Evolutionary conservation across 2,888 invertebrate genomes (phyloP).

Genomic region (Campopleginae sp.): DNA sequence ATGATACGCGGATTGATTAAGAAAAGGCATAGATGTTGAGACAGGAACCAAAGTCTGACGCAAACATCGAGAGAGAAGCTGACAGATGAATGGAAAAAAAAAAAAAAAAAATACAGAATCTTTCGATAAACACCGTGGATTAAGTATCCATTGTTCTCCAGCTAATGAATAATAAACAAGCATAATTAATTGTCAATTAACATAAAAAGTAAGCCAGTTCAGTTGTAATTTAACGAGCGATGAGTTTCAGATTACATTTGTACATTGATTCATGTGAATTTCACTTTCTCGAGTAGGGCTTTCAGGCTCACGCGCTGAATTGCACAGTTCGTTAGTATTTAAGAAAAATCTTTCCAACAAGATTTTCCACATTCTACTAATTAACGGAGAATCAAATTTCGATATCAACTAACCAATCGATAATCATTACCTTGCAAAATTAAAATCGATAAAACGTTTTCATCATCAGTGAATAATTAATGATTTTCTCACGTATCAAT

Average conservation of each 20-base stretch:
- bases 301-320: not conserved
- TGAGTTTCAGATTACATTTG: not conserved
- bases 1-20: constrained; percentile 13
- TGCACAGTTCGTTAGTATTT: not conserved
- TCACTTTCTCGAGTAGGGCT: not conserved
- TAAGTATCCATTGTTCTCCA: constrained; percentile 5
- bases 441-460: not conserved
- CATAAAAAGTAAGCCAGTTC: constrained; percentile 4
- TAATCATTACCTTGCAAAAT: not conserved
- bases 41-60: not conserved
- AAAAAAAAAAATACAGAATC: not conserved
- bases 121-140: too few relatives aligned
- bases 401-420: not conserved
- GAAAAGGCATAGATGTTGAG: not conserved
- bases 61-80: not conserved
- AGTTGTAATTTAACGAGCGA: not conserved
- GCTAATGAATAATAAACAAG: not conserved
- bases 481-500: not conserved
- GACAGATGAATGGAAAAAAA: too few relatives aligned
- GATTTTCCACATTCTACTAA: not conserved
- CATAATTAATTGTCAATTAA: constrained; percentile 11
- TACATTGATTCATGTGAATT: not conserved
- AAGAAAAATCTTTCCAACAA: not conserved
- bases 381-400: not conserved
- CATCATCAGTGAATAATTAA: not conserved